Conservation (phyloP, 2,113 vertebrate species). For the Trichechus manatus region DNA sequence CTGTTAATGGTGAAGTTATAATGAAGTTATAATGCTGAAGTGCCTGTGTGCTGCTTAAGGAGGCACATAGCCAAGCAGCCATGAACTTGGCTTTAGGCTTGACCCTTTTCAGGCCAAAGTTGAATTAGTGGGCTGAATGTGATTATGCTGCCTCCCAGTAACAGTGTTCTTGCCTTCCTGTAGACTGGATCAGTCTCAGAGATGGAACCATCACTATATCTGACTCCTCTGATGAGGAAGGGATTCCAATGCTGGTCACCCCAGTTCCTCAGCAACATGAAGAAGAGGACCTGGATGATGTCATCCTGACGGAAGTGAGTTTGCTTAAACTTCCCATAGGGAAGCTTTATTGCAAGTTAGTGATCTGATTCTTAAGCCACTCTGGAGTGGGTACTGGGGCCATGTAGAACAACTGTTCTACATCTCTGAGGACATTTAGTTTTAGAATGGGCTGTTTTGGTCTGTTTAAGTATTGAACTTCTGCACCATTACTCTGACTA, state of each 20-base stretch:
- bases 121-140: background rate
- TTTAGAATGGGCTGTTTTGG: background rate
- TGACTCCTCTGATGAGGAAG: constrained; percentile 96
- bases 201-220: constrained; percentile 93
- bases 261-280: constrained; percentile 88
- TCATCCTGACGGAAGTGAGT: constrained; percentile 93
- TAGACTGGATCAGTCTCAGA: constrained; percentile 88
- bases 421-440: background rate
- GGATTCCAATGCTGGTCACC: constrained; percentile 86
- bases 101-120: background rate
- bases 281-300: constrained; percentile 86
- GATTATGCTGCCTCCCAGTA: background rate
- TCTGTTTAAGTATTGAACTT: background rate
- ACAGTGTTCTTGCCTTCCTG: constrained; percentile 43
- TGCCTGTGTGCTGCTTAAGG: background rate
- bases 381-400: background rate
- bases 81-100: constrained; percentile 13
- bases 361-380: background rate
- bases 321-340: background rate
- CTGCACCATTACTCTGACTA: background rate
- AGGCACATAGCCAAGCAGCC: background rate
- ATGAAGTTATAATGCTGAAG: background rate
- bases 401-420: background rate
- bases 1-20: background rate
- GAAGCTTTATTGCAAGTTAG: constrained; percentile 40